Base-by-base conservation (phyloP, 2,888 invertebrate genomes). In the Melanchra persicariae region DNA sequence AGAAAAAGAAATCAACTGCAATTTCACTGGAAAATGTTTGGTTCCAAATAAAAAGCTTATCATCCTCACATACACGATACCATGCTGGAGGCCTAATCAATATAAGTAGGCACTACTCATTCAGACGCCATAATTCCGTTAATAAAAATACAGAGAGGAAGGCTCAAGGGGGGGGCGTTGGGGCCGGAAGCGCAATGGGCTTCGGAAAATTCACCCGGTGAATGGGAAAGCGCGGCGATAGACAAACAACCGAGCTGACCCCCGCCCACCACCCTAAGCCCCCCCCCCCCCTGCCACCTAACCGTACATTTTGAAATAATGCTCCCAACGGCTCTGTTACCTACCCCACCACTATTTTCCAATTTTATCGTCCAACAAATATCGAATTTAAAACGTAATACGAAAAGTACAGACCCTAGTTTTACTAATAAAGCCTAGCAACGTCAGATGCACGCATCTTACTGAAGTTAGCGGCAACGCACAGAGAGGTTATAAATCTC, bases 201-300 rank as follows among this genome's bases (percentile, higher is more conserved):
- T 93, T 95, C 94, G 95, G 95, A 93, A 95, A 95, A 95, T 94
- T 95, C 95, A 93, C 94, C 95, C 94, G 91, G 92, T 95, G 95
- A 95, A 95, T 94, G 94, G 93, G 92, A 95, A 95, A 95, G 91
- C 95, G 94, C 94, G 92, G 93, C 93, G 93, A 94, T 95, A 96
- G 95, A 95, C 95, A 95, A 95, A 95, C 95, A 94, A 92, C 89
- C 88, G 86, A 87, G 88, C 91, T 93, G 93, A 94, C 95, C 94
- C 91, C 88, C 87, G 75, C 85, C 89, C 79, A 79, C 87, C 84
- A 85, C 86, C 88, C 82, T 70, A 78, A 74, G 77, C 81, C 86
- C 83, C 87, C 91, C 88, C 91, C 83, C 80, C 88, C 86, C 82
- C 87, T 91, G 87, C 91, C 83, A 81, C 88, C 87, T 84, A 91